Percentiles rank a stretch among this genome's conserved stretches.
These are phyloP conservation scores for Drosophila ficusphila DNA, from an alignment of 1,140 invertebrate species.

Conservation along the genomic window DNA sequence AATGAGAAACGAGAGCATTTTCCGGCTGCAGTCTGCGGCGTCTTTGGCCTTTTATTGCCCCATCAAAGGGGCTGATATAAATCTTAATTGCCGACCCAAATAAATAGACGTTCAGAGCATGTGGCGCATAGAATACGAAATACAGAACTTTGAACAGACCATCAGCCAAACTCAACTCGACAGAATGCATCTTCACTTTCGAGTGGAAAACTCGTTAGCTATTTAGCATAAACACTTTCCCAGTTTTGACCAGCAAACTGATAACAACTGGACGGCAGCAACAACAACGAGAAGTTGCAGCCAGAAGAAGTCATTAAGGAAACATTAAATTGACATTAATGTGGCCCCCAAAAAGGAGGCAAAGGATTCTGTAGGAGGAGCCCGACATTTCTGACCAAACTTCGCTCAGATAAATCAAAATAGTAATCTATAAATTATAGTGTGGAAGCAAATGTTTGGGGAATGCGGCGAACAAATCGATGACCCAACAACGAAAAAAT, in stretches of 20 bases:
- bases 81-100: constrained; percentile 83
- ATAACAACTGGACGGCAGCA: constrained; percentile 47
- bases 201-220: constrained; percentile 76
- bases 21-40: constrained; percentile 60
- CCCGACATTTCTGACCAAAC: constrained; percentile 19
- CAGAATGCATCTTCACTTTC: constrained; percentile 54
- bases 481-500: constrained; percentile 58
- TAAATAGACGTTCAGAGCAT: constrained; percentile 74
- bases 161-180: background rate
- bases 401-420: constrained; percentile 65
- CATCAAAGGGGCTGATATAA: constrained; percentile 76
- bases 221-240: constrained; percentile 82
- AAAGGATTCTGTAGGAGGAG: background rate
- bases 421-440: constrained; percentile 67
- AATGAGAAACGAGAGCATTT: constrained; percentile 41
- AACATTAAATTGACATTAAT: constrained; percentile 84
- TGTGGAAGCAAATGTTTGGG: constrained; percentile 10
- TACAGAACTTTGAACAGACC: constrained; percentile 19
- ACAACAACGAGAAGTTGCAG: constrained; percentile 61
- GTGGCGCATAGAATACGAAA: constrained; percentile 28
- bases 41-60: constrained; percentile 71
- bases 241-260: constrained; percentile 74
- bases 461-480: constrained; percentile 54
- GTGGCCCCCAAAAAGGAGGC: constrained; percentile 25
- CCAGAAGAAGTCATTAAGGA: constrained; percentile 80